Percentiles rank a stretch among this genome's conserved stretches.
These are phyloP conservation scores for Remorina albescens DNA, from an alignment of 2,797 vertebrate genomes.

Conservation along the genomic window DNA sequence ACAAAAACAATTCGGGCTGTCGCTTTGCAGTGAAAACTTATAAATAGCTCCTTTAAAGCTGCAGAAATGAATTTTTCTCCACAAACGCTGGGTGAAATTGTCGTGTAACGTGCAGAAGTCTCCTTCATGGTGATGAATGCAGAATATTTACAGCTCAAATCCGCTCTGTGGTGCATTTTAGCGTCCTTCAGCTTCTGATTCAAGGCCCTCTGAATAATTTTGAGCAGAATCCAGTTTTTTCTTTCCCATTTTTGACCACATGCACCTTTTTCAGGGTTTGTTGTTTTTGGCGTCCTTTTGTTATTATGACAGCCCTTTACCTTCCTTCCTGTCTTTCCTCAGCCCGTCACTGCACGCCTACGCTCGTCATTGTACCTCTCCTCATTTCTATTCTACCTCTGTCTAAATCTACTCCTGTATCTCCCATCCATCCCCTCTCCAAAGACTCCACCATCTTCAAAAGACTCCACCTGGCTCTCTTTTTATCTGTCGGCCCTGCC, in stretches of 20 bases:
- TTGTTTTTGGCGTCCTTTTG: not conserved
- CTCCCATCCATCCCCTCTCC: not conserved
- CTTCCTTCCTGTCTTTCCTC: not conserved
- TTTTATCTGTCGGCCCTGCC: not conserved
- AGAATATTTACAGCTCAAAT: too few species aligned
- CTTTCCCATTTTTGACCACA: not conserved
- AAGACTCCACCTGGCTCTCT: not conserved
- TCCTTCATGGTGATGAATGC: too few species aligned
- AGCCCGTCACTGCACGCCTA: not conserved
- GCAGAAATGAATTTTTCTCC: too few species aligned
- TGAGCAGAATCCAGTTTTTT: too few species aligned
- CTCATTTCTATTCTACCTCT: not conserved
- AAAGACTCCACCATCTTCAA: not conserved
- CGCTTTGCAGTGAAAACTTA: too few species aligned
- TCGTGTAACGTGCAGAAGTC: too few species aligned
- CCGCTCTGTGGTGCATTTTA: too few species aligned
- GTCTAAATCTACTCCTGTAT: conserved; percentile 1
- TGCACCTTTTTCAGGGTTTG: not conserved
- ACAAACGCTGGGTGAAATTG: too few species aligned
- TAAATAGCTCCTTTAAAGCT: too few species aligned
- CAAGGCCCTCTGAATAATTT: too few species aligned
- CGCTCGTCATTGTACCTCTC: not conserved
- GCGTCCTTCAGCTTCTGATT: too few species aligned
- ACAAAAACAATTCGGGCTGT: too few species aligned
- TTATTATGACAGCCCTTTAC: not conserved